phyloP scores from a whole-genome alignment of 1,140 invertebrate species.

The Charaxes varanes region DNA sequence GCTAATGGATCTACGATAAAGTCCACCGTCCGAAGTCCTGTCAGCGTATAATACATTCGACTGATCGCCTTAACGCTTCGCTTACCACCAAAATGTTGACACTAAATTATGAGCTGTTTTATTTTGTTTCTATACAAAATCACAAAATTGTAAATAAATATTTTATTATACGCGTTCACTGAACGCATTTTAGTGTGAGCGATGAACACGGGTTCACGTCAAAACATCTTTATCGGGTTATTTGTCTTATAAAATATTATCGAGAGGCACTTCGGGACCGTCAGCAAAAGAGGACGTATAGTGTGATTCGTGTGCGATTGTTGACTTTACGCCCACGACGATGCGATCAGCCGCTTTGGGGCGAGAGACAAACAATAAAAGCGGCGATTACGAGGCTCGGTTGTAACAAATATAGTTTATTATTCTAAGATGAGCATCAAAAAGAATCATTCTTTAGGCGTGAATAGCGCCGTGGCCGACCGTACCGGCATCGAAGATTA shows the following conservation, averaged over 20 bases:
- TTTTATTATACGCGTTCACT: slow-evolving; percentile 69
- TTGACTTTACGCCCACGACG: slow-evolving; percentile 67
- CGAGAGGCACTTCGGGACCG: slow-evolving; percentile 68
- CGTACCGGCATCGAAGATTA: slow-evolving; percentile 47
- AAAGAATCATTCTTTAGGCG: slow-evolving; percentile 37
- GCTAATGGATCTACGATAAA: slow-evolving; percentile 67
- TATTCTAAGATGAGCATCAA: slow-evolving; percentile 55
- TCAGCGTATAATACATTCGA: slow-evolving; percentile 56
- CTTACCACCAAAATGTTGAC: slow-evolving; percentile 68
- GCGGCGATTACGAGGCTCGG: slow-evolving; percentile 63
- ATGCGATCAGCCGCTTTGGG: slow-evolving; percentile 60
- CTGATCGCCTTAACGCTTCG: slow-evolving; percentile 61
- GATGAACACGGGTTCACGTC: slow-evolving; percentile 73
- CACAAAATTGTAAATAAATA: slow-evolving; percentile 67
- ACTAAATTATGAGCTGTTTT: slow-evolving; percentile 61
- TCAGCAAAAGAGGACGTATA: slow-evolving; percentile 70
- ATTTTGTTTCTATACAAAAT: slow-evolving; percentile 55
- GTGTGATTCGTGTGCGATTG: slow-evolving; percentile 65
- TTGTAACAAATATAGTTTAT: slow-evolving; percentile 65
- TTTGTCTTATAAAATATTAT: slow-evolving; percentile 75
- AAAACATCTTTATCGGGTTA: slow-evolving; percentile 74
- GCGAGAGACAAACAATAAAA: slow-evolving; percentile 67
- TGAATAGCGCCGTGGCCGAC: slow-evolving; percentile 42
- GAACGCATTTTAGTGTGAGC: slow-evolving; percentile 71
- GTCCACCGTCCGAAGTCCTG: slow-evolving; percentile 59